Base-by-base conservation (phyloP, 2,797 vertebrate genomes). In the Agapornis canus region DNA sequence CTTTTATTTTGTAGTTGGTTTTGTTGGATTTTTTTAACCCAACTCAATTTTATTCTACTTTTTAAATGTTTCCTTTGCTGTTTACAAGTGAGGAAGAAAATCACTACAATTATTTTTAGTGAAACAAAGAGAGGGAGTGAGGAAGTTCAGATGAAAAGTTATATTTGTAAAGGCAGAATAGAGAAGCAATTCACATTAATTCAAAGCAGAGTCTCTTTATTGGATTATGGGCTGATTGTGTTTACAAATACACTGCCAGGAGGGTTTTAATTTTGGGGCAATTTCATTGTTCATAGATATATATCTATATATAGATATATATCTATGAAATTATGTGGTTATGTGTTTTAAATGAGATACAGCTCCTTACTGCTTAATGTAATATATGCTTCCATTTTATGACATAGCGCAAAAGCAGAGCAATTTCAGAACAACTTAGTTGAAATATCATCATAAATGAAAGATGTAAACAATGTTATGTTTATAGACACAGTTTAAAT, bases 191-290 rank as follows among this genome's bases (percentile, higher is more conserved):
- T 84, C 94, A 56, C 96, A 98, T 97, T 97, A 98, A 98, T 98
- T 98, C 98, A 98, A 97, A 98, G 95, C 95, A 94, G 97, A 95
- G 73, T 59, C 82, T 91, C 94, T 97, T 98, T 98, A 98, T 98
- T 98, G 98, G 97, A 98, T 98, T 98, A 98, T 95, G 96, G 98
- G 97, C 97, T 98, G 98, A 98, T 98, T 98, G 98, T 98, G 97
- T 97, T 97, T 98, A 98, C 97, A 98, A 98, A 98, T 98, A 98
- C 95, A 97, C 97, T 94, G 98, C 98, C 98, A 97, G 97, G 87
- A 98, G 98, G 98, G 98, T 98, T 98, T 99, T 98, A 98, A 98
- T 99, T 98, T 98, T 91, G 96, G 97, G 97, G 93, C 95, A 98
- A 98, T 98, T 98, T 98, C 98, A 98, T 98, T 98, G 98, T 98